These are phyloP conservation scores for Sericinus montela DNA, from an alignment of 2,888 invertebrate species.

Conservation along the genomic window DNA sequence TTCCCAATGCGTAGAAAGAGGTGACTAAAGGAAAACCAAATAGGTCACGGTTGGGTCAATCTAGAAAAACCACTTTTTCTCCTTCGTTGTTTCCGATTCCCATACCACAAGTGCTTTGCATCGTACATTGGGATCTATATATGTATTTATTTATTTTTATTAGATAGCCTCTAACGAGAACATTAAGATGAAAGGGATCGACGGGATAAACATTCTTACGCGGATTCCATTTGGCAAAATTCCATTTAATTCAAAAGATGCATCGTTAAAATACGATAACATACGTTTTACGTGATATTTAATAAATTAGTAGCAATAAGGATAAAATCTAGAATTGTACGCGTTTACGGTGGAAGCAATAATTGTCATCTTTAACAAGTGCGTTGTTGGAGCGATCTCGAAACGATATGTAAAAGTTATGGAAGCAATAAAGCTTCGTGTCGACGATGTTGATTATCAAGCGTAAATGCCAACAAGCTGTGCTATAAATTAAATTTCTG, in stretches of 20 bases:
- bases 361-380: slow-evolving; percentile 42
- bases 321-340: slow-evolving; percentile 14
- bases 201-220: too few relatives aligned
- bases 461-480: slow-evolving; percentile 46
- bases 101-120: too few relatives aligned
- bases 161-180: too few relatives aligned
- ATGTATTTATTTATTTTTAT: too few relatives aligned
- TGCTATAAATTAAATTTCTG: slow-evolving; percentile 16
- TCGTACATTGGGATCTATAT: too few relatives aligned
- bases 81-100: too few relatives aligned
- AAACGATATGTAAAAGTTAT: slow-evolving; percentile 42
- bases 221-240: too few relatives aligned
- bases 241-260: not conserved
- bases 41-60: too few relatives aligned
- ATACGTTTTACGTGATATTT: slow-evolving; percentile 10
- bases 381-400: slow-evolving; percentile 36
- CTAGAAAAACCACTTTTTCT: too few relatives aligned
- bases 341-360: slow-evolving; percentile 12
- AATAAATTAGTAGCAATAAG: slow-evolving; percentile 11
- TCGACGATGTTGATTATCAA: slow-evolving; percentile 48
- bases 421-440: slow-evolving; percentile 43
- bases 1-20: too few relatives aligned
- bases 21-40: too few relatives aligned
- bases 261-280: not conserved
- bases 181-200: too few relatives aligned